phyloP scores from a whole-genome alignment of 2,888 invertebrate species.

The Villa cingulata region DNA sequence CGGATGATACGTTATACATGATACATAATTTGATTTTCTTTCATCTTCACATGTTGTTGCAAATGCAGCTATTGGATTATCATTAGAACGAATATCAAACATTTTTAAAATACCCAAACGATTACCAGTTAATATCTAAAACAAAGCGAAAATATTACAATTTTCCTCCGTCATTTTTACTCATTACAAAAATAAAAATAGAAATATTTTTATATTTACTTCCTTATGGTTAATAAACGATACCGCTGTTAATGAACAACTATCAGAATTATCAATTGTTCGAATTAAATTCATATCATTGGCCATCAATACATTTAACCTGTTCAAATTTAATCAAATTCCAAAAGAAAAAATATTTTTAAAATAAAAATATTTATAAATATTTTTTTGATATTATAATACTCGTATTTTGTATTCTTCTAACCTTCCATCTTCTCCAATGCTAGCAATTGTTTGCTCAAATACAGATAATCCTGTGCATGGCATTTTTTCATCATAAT shows the following conservation, averaged over 20 bases:
- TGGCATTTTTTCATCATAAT: constrained; percentile 42
- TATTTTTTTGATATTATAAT: no score
- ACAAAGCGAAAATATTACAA: neutral
- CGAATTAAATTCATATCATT: constrained; percentile 37
- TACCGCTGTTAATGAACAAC: constrained; percentile 64
- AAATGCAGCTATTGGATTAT: constrained; percentile 55
- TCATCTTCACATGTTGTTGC: constrained; percentile 60
- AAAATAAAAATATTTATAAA: no score
- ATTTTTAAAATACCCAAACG: constrained; percentile 80
- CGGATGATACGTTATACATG: constrained; percentile 68
- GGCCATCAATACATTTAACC: constrained; percentile 40
- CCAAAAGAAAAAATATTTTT: constrained; percentile 29
- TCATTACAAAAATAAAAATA: no score
- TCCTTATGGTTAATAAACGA: constrained; percentile 56
- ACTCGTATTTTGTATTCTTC: neutral
- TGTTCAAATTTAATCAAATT: constrained; percentile 11
- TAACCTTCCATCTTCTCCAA: constrained; percentile 72
- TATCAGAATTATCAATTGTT: constrained; percentile 56
- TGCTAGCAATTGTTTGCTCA: constrained; percentile 64
- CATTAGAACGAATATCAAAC: constrained; percentile 62
- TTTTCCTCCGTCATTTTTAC: no score
- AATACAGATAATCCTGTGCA: constrained; percentile 64
- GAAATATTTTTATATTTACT: constrained; percentile 23
- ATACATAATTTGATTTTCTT: constrained; percentile 43
- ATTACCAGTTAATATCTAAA: constrained; percentile 67